Evolutionary conservation across 2,113 vertebrate species (phyloP).

Genomic region (Polypterus senegalus): DNA sequence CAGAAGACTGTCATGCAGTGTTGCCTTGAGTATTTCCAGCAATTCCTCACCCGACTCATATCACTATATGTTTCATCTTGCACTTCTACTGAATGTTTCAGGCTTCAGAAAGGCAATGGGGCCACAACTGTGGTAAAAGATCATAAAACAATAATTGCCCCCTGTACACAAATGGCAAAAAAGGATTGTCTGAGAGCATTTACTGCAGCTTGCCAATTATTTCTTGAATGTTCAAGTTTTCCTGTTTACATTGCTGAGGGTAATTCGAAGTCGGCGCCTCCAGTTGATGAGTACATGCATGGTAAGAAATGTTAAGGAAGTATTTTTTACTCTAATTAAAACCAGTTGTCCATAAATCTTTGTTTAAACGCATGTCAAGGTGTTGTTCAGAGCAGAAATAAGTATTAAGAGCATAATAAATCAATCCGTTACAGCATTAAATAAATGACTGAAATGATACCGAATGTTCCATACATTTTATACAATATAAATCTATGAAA

Average conservation of each 20-base stretch:
- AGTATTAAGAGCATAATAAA: too few relatives aligned
- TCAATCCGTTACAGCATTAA: too few relatives aligned
- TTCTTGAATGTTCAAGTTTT: constrained; percentile 95
- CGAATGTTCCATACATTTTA: too few relatives aligned
- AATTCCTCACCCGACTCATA: constrained; percentile 82
- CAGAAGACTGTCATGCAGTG: constrained; percentile 94
- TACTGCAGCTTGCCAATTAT: constrained; percentile 88
- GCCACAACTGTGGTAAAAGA: constrained; percentile 12
- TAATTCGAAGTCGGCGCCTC: constrained; percentile 67
- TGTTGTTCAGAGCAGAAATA: too few relatives aligned
- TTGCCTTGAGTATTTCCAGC: constrained; percentile 87
- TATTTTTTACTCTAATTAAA: too few relatives aligned
- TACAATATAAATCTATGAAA: too few relatives aligned
- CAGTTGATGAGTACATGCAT: constrained; percentile 54
- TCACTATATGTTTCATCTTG: constrained; percentile 67
- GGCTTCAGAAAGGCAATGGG: constrained; percentile 26
- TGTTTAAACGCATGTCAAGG: too few relatives aligned
- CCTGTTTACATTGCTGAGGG: constrained; percentile 94
- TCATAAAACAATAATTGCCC: constrained; percentile 11
- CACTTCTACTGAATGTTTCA: constrained; percentile 33
- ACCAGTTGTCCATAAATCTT: too few relatives aligned
- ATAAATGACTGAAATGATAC: too few relatives aligned
- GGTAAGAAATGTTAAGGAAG: constrained; percentile 27
- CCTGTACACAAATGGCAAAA: constrained; percentile 34
- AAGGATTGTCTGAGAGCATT: constrained; percentile 78